phyloP scores from a whole-genome alignment of 2,113 vertebrate species.

The Myxocyprinus asiaticus region DNA sequence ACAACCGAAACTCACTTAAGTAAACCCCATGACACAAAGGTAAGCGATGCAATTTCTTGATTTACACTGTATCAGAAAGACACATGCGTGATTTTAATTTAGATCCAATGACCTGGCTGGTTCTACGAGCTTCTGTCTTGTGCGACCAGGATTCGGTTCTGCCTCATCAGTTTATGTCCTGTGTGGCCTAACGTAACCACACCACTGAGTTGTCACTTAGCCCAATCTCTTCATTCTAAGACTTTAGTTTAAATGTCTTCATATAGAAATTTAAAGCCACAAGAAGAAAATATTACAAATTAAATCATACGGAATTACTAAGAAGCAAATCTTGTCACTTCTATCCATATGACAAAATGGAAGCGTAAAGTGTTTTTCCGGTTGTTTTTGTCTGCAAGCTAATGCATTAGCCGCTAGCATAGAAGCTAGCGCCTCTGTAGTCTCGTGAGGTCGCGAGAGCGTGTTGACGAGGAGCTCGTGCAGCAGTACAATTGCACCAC shows the following conservation, averaged over 20 bases:
- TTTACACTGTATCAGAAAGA: constrained; percentile 40
- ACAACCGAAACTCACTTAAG: constrained; percentile 58
- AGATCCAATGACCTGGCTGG: constrained; percentile 72
- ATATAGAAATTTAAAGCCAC: not conserved
- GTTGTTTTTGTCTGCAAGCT: constrained; percentile 43
- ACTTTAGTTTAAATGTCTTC: not conserved
- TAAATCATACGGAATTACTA: not conserved
- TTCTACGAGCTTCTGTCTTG: constrained; percentile 66
- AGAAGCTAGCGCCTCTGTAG: not conserved
- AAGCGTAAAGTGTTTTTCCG: constrained; percentile 34
- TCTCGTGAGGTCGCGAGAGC: constrained; percentile 19
- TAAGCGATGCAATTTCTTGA: constrained; percentile 56
- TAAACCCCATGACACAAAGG: constrained; percentile 51
- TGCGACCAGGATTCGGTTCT: constrained; percentile 71
- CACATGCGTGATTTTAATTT: constrained; percentile 52
- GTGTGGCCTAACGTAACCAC: constrained; percentile 58
- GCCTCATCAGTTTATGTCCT: constrained; percentile 73
- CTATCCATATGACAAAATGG: constrained; percentile 52
- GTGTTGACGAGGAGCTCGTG: constrained; percentile 5
- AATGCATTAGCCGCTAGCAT: constrained; percentile 40
- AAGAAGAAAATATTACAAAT: not conserved
- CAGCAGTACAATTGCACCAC: too few relatives aligned
- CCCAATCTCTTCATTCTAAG: not conserved
- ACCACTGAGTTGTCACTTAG: constrained; percentile 11
- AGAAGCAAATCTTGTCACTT: not conserved